Evolutionary conservation across 2,888 invertebrate species (phyloP).

Genomic region (Drosophila austrosaltans): DNA sequence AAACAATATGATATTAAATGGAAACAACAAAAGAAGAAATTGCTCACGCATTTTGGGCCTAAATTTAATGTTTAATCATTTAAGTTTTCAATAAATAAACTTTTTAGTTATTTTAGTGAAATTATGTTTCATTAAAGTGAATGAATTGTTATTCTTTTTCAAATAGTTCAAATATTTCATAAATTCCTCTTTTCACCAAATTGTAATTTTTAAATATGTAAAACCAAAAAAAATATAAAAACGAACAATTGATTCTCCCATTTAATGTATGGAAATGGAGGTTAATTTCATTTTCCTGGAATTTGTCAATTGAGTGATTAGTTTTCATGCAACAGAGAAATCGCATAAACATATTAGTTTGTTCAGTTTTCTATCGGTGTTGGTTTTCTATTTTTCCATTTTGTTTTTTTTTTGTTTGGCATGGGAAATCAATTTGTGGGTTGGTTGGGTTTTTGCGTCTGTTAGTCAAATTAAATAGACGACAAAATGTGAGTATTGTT

Average conservation of each 20-base stretch:
- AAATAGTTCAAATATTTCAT: too few species aligned
- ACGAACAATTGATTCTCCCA: neutral
- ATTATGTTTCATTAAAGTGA: too few species aligned
- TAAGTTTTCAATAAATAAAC: too few species aligned
- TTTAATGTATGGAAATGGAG: neutral
- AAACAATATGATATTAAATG: too few species aligned
- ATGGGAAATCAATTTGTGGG: slow-evolving; percentile 48
- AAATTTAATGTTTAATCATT: too few species aligned
- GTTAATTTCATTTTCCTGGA: neutral
- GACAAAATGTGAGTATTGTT: slow-evolving; percentile 24
- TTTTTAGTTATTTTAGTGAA: too few species aligned
- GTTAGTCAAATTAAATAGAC: slow-evolving; percentile 39
- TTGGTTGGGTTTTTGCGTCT: slow-evolving; percentile 21
- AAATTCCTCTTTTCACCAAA: too few species aligned
- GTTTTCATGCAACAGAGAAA: neutral
- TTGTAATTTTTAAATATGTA: too few species aligned
- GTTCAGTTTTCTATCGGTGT: neutral
- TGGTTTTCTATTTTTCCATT: neutral
- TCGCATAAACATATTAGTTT: slow-evolving; percentile 6
- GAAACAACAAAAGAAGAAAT: too few species aligned
- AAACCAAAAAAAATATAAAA: neutral
- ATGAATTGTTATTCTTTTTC: too few species aligned
- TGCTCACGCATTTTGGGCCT: too few species aligned
- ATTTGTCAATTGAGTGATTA: neutral
- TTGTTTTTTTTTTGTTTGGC: neutral